Base-by-base conservation (phyloP, 1,140 invertebrate species). In the Ceratitis capitata region DNA sequence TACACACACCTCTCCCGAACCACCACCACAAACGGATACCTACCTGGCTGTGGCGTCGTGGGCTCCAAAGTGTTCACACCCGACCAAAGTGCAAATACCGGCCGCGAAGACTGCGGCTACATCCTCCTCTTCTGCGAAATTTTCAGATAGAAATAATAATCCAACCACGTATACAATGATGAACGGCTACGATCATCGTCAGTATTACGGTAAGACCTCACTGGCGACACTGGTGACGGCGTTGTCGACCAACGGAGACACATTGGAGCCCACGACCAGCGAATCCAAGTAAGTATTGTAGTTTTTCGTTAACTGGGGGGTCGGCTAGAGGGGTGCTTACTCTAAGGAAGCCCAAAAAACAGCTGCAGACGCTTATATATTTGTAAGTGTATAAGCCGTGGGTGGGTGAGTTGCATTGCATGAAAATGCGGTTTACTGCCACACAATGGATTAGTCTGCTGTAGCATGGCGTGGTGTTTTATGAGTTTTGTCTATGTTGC, bases 1-100 rank as follows among this genome's bases (percentile, higher is more conserved):
- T 56, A 90, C 89, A 64, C 89, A 91, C 87, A 89, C 88, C 12
- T 89, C 90, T 47, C 89, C 89, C 2, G 90, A 91, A 39, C 61
- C 51, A 23, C 23, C 84, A 47, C 82, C 87, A 14, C 85, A 87
- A 78, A 91, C 90, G 88, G 89, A 94, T 84, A 92, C 94, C 64
- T 93, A 94, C 89, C 92, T 93, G 86, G 92, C 93, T 74, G 92
- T 94, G 88, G 92, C 93, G 87, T 93, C 94, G 87, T 94, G 94
- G 94, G 93, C 94, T 87, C 92, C 93, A 90, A 94, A 94, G 92
- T 94, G 94, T 90, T 89, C 89, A 87, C 91, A 93, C 92, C 88
- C 90, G 84, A 89, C 90, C 84, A 89, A 89, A 74, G 89, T 91
- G 42, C 84, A 89, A 85, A 84, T 91, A 86, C 88, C 86, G n/a